Base-by-base conservation (phyloP, 1,140 invertebrate species). In the Amphibalanus amphitrite region DNA sequence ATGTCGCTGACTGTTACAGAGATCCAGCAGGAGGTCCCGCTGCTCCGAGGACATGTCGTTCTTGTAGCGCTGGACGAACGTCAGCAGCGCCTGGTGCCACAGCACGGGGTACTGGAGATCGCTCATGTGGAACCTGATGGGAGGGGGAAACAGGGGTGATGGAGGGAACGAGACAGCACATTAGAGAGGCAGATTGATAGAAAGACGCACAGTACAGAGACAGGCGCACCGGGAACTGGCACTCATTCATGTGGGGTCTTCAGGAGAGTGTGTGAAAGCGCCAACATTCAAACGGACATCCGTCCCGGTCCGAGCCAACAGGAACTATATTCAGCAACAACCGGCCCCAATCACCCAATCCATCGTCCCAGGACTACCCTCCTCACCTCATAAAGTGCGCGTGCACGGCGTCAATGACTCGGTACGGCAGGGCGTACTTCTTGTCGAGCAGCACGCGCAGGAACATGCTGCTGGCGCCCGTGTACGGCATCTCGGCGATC, bases 401-500 rank as follows among this genome's bases (percentile, higher is more conserved):
- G 3, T 98, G 93, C n/a, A 94, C 85, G 20, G 91, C 92, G 84
- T 99, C 96, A 25, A 99, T 85, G 3, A 97, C 95, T 76, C 93
- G 84, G 80, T 93, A 98, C 0, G 96, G 96, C 65, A 99, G 81
- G 1, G 96, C 94, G 84, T 99, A 99, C 80, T 97, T 97, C 81
- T 99, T 99, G 78, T 99, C 95, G 71, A 99, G 87, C 70, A 99
- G 87, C 78, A 95, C 90, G 69, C 93, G 84, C 30, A 99, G 82
- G 78, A 99, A 96, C 76, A 98, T 94, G 69, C 93, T 97, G 81
- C 91, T 98, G 0, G 95, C 93, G n/a, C 96, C 95, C 69, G 87
- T 92, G 78, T 99, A 99, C 74, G 92, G 91, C 94, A 99, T 97
- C 83, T 97, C 93, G 38, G 95, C 94, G 73, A 99, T 93, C 83